A percentile compares a stretch with the other conserved stretches of the same genome.
These are phyloP conservation scores for Montipora efflorescens DNA, from an alignment of 64 coral and sea anemone genomes.

Conservation along the genomic window DNA sequence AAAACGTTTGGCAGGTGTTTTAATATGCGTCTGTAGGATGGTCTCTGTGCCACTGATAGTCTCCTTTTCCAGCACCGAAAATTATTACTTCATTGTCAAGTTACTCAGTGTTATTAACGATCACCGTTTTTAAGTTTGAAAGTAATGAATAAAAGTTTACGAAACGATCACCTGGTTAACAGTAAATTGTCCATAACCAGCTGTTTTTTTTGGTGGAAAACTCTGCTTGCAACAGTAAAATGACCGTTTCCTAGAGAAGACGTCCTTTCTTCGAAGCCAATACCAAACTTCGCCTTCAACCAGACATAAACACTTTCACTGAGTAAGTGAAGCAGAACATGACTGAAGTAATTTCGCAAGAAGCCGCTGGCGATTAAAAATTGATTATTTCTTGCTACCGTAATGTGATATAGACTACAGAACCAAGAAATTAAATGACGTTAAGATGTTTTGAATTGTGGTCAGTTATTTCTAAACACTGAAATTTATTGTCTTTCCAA, in stretches of 20 bases:
- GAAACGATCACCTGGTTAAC: conserved; percentile 34
- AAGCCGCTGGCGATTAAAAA: conserved; percentile 23
- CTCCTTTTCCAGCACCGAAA: not conserved
- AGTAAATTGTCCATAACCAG: conserved; percentile 1
- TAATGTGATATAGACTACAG: not conserved
- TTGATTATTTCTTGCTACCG: conserved; percentile 23
- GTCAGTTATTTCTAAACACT: not conserved
- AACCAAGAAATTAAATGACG: not conserved
- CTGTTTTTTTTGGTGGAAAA: not conserved
- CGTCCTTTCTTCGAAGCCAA: not conserved
- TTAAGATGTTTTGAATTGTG: conserved; percentile 25
- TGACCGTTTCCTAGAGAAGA: not conserved
- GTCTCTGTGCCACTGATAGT: not conserved
- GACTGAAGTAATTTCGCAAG: conserved; percentile 16
- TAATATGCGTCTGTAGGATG: not conserved
- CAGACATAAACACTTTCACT: not conserved
- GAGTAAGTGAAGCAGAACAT: not conserved
- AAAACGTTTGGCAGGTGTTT: not conserved
- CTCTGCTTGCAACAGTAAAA: not conserved
- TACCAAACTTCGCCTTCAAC: too few relatives aligned
- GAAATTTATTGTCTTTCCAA: conserved; percentile 1
- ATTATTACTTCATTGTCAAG: not conserved
- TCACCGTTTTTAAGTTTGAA: not conserved
- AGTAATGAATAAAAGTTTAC: conserved; percentile 1
- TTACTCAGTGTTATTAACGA: not conserved